Percentiles rank a stretch among this genome's conserved stretches.
Conservation (phyloP, 1,140 invertebrate species). For the Tetramorium simillimum region DNA sequence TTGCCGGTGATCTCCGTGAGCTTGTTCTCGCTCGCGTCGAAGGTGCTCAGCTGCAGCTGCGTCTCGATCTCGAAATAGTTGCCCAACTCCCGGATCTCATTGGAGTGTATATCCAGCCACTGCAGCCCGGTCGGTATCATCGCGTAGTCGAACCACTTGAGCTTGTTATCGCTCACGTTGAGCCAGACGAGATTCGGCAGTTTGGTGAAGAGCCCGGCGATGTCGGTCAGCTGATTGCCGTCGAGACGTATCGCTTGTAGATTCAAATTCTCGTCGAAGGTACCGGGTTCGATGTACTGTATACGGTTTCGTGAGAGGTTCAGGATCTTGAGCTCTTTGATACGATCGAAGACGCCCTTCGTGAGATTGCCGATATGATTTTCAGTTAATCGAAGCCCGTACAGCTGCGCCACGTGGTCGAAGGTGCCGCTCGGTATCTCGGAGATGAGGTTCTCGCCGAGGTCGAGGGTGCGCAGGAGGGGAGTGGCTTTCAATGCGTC, state of each 20-base stretch:
- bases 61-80: constrained; percentile 96
- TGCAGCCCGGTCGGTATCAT: constrained; percentile 95
- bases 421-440: constrained; percentile 94
- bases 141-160: constrained; percentile 96
- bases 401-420: constrained; percentile 91
- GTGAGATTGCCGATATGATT: constrained; percentile 95
- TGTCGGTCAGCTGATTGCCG: constrained; percentile 94
- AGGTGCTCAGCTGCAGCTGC: constrained; percentile 92
- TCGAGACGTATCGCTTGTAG: constrained; percentile 95
- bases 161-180: constrained; percentile 95
- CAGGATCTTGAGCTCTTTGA: constrained; percentile 93
- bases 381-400: constrained; percentile 93
- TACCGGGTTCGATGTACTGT: constrained; percentile 92
- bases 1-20: constrained; percentile 94
- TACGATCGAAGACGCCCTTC: constrained; percentile 93
- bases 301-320: constrained; percentile 96
- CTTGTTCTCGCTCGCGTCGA: constrained; percentile 94
- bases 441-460: constrained; percentile 95
- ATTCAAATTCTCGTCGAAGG: constrained; percentile 93
- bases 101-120: constrained; percentile 95
- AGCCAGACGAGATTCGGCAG: constrained; percentile 95
- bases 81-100: constrained; percentile 94
- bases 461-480: constrained; percentile 93
- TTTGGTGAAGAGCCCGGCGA: constrained; percentile 93
- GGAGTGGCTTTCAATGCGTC: constrained; percentile 92